Evolutionary conservation across 2,113 vertebrate genomes (phyloP), one percentile per base, ranked within the genome.

Genomic region (Sisor rabdophorus): DNA sequence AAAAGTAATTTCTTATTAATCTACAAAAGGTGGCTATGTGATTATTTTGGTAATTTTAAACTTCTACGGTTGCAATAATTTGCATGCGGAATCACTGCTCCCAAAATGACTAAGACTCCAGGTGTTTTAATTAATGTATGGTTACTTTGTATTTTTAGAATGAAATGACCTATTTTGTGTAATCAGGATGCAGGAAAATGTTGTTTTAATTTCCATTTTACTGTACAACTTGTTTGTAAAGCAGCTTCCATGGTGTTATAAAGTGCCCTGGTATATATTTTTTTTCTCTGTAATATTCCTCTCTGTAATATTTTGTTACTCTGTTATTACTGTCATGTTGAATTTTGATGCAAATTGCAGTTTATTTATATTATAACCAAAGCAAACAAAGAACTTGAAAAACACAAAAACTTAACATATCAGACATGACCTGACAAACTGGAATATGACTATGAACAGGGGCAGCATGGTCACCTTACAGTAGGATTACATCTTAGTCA

Each of bases 61-160:
- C 36, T 11, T 44, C 20, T 22, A 11, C 32, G 61, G 36, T 44
- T 64, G 63, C 36, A 65, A 22, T 65, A 65, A 65, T 65, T 65
- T n/a, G 20, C 36, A 65, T 40, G 44, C 2, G n/a, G 12, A 65
- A 65, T 65, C 63, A 65, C 36, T 12, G 2, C 16, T 47, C 36
- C n/a, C 36, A 44, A 65, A 65, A 24, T 24, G 36, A 65, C 36
- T 24, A 32, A 40, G 32, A 44, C 10, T n/a, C 19, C 4, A 4
- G 32, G 11, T 32, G 30, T 30, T 63, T 40, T 40, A 36, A 63
- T 63, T 40, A 63, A 63, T 63, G 12, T 4, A 44, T 9, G n/a
- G 36, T 65, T 17, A 15, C 44, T 48, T 15, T 26, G 13, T 65
- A 24, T 47, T 44, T 47, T 65, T 40, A 65, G 40, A n/a, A 11